Evolutionary conservation across 2,888 invertebrate species (phyloP).

Genomic region (Ferrisia virgata): DNA sequence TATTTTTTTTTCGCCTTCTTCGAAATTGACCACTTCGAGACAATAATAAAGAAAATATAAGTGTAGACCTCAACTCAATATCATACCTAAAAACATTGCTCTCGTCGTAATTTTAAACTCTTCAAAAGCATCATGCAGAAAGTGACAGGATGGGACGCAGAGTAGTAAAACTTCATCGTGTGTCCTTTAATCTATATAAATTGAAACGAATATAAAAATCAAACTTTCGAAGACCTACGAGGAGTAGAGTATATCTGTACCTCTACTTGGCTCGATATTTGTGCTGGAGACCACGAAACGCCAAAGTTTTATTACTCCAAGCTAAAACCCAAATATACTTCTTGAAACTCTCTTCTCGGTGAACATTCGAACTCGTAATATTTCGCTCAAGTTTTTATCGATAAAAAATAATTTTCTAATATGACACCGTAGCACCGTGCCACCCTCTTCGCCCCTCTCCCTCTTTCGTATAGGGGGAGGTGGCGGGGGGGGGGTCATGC

Average conservation of each 20-base stretch:
- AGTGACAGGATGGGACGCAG: background rate
- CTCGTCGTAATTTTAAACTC: background rate
- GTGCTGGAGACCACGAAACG: background rate
- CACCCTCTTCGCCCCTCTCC: background rate
- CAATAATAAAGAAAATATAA: background rate
- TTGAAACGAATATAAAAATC: slow-evolving; percentile 4
- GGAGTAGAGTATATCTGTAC: no score
- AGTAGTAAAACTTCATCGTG: background rate
- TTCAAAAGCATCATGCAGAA: background rate
- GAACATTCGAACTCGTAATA: slow-evolving; percentile 22
- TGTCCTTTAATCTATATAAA: slow-evolving; percentile 17
- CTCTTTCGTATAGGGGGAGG: no score
- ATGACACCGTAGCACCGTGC: background rate
- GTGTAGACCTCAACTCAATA: background rate
- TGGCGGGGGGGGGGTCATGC: background rate
- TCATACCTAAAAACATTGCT: no score
- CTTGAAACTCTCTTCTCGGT: slow-evolving; percentile 12
- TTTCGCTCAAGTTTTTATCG: slow-evolving; percentile 24
- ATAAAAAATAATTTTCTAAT: slow-evolving; percentile 33
- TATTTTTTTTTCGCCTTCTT: background rate
- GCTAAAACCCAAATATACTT: slow-evolving; percentile 21
- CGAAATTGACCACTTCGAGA: background rate
- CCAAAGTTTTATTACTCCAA: slow-evolving; percentile 22
- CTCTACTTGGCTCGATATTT: no score
- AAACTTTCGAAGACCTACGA: background rate